Evolutionary conservation across 1,140 invertebrate species (phyloP), one percentile per base, ranked within the genome.

Genomic region (Notospermus geniculatus): DNA sequence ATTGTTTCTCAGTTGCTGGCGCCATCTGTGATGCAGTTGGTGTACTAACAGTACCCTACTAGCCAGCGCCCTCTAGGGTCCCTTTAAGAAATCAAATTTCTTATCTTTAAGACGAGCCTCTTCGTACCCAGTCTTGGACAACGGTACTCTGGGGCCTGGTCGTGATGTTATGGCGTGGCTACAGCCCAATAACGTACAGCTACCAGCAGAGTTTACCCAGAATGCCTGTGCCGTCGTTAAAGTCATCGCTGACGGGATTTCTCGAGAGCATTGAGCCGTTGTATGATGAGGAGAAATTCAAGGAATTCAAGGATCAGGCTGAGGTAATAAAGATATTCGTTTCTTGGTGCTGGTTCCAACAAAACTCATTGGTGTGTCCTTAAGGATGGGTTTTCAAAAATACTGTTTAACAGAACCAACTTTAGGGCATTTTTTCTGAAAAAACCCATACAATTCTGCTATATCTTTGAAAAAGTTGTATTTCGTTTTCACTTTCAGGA

Each of bases 131-230:
- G 60, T 80, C 81, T 23, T 43, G 57, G 50, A 72, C 70, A 39
- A 84, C 83, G 2, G 66, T 74, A 39, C 4, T 80, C 0, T 84
- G 83, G 83, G 82, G 70, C 23, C 45, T 80, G 5, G 43, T 75
- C 1, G 82, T 84, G 0, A 73, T 71, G 59, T 62, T 83, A 43
- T 71, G 83, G n/a, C 81, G 80, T 50, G 83, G 83, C 1, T 83
- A 83, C 60, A 75, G 77, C 52, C 82, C 83, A 1, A 80, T 77
- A 2, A 67, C 82, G 7, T 84, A 83, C 71, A 83, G 81, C 66
- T 84, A 77, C 66, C 83, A 84, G 62, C 56, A 62, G 23, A 69
- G 67, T 45, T 67, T 84, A 28, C 83, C 83, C n/a, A 68, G 80
- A 30, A 69, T 84, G 64, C 81, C 80, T 17, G 83, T 85, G 5